Evolutionary conservation across 2,888 invertebrate genomes (phyloP).

Genomic region (Pegoplata infirma): DNA sequence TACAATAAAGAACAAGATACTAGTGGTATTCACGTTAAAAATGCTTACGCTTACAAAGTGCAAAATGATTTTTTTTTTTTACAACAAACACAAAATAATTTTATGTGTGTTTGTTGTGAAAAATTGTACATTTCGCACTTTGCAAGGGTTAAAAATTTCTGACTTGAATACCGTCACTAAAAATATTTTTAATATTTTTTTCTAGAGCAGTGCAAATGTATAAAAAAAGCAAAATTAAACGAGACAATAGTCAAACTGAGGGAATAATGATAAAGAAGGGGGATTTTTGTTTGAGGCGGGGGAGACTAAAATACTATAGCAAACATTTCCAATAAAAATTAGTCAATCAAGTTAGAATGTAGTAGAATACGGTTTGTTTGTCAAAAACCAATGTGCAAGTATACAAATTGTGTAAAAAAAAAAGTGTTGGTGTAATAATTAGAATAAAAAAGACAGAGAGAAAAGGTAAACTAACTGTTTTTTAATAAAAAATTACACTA

Average conservation of each 20-base stretch:
- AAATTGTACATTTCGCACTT: too few species aligned
- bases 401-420: slow-evolving; percentile 39
- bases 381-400: slow-evolving; percentile 57
- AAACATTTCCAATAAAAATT: slow-evolving; percentile 51
- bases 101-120: too few species aligned
- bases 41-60: too few species aligned
- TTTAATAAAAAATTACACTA: slow-evolving; percentile 23
- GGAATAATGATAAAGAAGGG: slow-evolving; percentile 19
- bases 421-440: slow-evolving; percentile 33
- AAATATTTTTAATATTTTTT: slow-evolving; percentile 5
- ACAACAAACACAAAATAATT: too few species aligned
- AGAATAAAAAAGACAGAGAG: slow-evolving; percentile 43
- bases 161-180: too few species aligned
- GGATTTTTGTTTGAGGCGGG: background rate
- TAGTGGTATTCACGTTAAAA: too few species aligned
- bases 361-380: slow-evolving; percentile 34
- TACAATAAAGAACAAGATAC: too few species aligned
- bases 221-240: slow-evolving; percentile 23
- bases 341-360: slow-evolving; percentile 57
- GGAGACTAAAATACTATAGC: slow-evolving; percentile 28
- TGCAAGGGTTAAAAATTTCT: too few species aligned
- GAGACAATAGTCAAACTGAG: slow-evolving; percentile 37
- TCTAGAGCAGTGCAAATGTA: slow-evolving; percentile 51
- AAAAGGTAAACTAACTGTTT: slow-evolving; percentile 59
- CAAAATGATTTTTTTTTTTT: too few species aligned